Percentiles rank a stretch among this genome's conserved stretches.
These are phyloP conservation scores for Callionymus lyra DNA, from an alignment of 2,113 vertebrate species.

Conservation along the genomic window DNA sequence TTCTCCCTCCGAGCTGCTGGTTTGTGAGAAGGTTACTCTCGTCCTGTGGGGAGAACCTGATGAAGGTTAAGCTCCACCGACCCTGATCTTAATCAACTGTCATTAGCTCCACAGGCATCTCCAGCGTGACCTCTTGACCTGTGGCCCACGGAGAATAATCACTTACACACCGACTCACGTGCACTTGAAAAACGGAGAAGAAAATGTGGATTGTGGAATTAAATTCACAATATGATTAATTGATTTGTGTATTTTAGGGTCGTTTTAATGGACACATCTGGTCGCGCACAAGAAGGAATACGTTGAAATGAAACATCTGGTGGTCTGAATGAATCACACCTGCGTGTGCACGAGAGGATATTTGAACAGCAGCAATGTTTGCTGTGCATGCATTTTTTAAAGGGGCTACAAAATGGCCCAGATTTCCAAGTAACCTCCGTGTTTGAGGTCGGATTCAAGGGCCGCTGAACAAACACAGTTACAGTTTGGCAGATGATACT, in stretches of 20 bases:
- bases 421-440: not conserved
- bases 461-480: not conserved
- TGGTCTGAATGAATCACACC: too few species aligned
- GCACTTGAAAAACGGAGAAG: not conserved
- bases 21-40: slow-evolving; percentile 30
- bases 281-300: too few species aligned
- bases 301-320: too few species aligned
- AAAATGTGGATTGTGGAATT: too few species aligned
- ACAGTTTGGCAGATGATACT: too few species aligned
- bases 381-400: not conserved
- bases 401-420: not conserved
- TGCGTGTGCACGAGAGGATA: not conserved
- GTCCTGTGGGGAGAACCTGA: slow-evolving; percentile 25
- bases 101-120: slow-evolving; percentile 37
- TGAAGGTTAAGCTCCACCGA: slow-evolving; percentile 37
- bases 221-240: too few species aligned
- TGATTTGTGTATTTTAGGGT: too few species aligned
- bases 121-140: slow-evolving; percentile 33
- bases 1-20: not conserved
- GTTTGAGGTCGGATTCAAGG: not conserved
- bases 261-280: too few species aligned
- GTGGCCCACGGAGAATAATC: slow-evolving; percentile 36
- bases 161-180: slow-evolving; percentile 8
- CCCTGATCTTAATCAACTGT: slow-evolving; percentile 34
- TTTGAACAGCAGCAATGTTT: not conserved